A percentile compares a stretch with the other conserved stretches of the same genome.
Conservation (phyloP, 2,797 vertebrate genomes). For the Chiroxiphia lanceolata region DNA sequence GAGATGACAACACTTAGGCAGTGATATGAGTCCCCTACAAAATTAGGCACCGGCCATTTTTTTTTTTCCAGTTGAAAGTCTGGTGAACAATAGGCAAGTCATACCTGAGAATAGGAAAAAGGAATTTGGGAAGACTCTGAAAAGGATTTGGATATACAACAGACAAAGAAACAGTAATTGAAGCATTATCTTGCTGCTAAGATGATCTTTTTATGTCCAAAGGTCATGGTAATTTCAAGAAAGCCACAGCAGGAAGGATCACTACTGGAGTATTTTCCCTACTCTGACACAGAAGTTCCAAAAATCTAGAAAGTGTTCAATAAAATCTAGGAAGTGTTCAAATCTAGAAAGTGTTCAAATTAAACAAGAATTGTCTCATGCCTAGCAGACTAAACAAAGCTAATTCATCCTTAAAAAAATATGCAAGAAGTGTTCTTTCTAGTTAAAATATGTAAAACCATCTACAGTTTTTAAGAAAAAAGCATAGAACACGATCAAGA, state of each 20-base stretch:
- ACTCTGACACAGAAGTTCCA: not conserved
- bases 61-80: not conserved
- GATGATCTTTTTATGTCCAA: not conserved
- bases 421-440: not conserved
- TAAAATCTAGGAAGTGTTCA: not conserved
- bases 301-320: not conserved
- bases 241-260: not conserved
- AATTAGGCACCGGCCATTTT: not conserved
- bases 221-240: not conserved
- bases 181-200: not conserved
- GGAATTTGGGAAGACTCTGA: not conserved
- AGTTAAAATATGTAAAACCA: not conserved
- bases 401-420: not conserved
- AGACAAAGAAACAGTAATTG: not conserved
- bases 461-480: not conserved
- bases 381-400: not conserved
- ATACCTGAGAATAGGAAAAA: not conserved
- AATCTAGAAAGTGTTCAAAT: not conserved
- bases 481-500: not conserved
- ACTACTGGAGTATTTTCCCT: not conserved
- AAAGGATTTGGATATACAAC: not conserved
- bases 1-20: not conserved
- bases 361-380: not conserved
- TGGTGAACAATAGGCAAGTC: not conserved
- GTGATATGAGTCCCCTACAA: slow-evolving; percentile 22